Conservation (phyloP, 1,140 invertebrate species). For the Brachionus manjavacas region DNA sequence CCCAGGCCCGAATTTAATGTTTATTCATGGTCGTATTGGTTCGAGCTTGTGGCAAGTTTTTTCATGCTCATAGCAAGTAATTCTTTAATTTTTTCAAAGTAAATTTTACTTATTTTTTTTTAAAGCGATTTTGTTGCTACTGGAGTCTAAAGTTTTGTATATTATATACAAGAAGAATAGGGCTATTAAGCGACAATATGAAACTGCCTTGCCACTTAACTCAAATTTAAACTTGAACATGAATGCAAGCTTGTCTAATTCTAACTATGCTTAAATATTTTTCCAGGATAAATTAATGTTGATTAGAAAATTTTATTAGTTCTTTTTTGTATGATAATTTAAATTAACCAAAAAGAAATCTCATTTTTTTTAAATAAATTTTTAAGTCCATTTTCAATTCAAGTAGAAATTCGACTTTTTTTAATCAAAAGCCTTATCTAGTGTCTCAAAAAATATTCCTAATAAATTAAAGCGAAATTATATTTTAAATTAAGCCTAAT, state of each 20-base stretch:
- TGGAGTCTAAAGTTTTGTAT: conserved; percentile 38
- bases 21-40: conserved; percentile 38
- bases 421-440: too few relatives aligned
- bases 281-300: too few relatives aligned
- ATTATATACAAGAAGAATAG: conserved; percentile 26
- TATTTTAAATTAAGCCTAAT: too few relatives aligned
- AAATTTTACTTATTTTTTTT: not conserved
- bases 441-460: too few relatives aligned
- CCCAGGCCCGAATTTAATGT: conserved; percentile 43
- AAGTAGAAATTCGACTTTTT: not conserved
- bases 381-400: not conserved
- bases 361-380: not conserved
- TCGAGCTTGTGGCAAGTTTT: conserved; percentile 16
- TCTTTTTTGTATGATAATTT: not conserved
- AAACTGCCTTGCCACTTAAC: conserved; percentile 28
- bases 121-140: not conserved
- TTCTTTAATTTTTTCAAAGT: not conserved
- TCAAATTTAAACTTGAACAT: conserved; percentile 36
- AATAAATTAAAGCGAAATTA: too few relatives aligned
- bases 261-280: conserved; percentile 24
- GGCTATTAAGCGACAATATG: conserved; percentile 27
- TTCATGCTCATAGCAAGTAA: conserved; percentile 24
- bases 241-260: conserved; percentile 23
- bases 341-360: not conserved
- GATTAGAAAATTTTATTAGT: not conserved